Base-by-base conservation (phyloP, 1,140 invertebrate genomes). In the Steinernema feltiae region DNA sequence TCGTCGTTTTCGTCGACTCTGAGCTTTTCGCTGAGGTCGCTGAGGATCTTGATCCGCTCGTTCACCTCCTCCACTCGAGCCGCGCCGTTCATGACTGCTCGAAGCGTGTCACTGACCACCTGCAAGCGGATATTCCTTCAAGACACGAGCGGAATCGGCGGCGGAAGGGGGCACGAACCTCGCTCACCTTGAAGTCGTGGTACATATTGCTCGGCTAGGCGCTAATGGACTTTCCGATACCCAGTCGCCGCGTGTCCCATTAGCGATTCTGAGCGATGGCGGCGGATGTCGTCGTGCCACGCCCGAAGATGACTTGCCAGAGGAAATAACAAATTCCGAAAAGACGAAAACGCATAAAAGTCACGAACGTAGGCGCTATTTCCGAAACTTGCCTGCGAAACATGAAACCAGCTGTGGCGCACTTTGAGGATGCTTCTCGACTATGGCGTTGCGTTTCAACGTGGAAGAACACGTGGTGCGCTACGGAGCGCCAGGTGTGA, bases 21-120 rank as follows among this genome's bases (percentile, higher is more conserved):
- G 15, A 32, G 69, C 69, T 75, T 70, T 53, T 30, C 69, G 74
- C 30, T 75, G 15, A 63, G 53, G 53, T 75, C 70, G 74, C 74
- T 75, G 74, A 70, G 70, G 53, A n/a, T 7, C 1, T 15, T 63
- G 30, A 69, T 69, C 2, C 29, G 32, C 21, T 48, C 30, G n/a
- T 3, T 48, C 7, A 69, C 0, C 32, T 32, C 46, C 18, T 69
- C 29, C 1, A 31, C 21, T 48, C 27, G 0, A 21, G 29, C 32
- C 17, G n/a, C 70, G 46, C 69, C 74, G 69, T 75, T 75, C 17
- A 77, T 77, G 30, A 77, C 76, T 15, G 71, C 35, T n/a, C 41
- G 31, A 30, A 77, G 21, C 3, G 76, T 77, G 3, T 73, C 71
- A 18, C 69, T 41, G n/a, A 73, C 76, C 32, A 73, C 32, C 76